A percentile compares a stretch with the other conserved stretches of the same genome.
Conservation (phyloP, 2,888 invertebrate species). For the Agrochola lota region DNA sequence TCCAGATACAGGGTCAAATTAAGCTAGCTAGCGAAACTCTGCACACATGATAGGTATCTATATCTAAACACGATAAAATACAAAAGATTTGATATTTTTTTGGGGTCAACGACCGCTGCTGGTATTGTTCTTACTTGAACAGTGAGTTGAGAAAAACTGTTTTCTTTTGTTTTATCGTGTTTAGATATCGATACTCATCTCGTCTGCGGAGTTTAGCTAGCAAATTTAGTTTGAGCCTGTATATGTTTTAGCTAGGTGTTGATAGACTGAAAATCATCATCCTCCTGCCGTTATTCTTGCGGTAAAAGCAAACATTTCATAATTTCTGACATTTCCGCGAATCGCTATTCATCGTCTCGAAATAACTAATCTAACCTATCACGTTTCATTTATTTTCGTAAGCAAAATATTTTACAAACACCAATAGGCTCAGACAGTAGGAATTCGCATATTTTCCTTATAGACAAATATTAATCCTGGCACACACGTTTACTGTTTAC, state of each 20-base stretch:
- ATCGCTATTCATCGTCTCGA: slow-evolving; percentile 22
- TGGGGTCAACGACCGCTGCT: background rate
- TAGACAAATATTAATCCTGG: slow-evolving; percentile 53
- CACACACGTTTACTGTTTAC: slow-evolving; percentile 35
- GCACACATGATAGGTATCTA: background rate
- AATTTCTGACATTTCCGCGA: slow-evolving; percentile 18
- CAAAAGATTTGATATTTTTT: background rate
- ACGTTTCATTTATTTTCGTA: slow-evolving; percentile 30
- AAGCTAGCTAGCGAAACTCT: background rate
- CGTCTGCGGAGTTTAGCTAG: too few relatives aligned
- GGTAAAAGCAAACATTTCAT: slow-evolving; percentile 15
- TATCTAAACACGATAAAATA: background rate
- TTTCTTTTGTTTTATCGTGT: background rate
- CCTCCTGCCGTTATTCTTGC: background rate
- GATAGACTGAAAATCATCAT: too few relatives aligned
- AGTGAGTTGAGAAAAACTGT: background rate
- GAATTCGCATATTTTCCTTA: slow-evolving; percentile 28
- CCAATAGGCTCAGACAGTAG: background rate
- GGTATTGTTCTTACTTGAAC: background rate
- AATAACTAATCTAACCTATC: slow-evolving; percentile 35
- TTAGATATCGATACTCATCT: background rate
- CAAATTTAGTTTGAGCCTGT: too few relatives aligned
- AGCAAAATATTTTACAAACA: slow-evolving; percentile 12
- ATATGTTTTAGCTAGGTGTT: background rate
- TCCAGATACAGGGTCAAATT: background rate